Evolutionary conservation across 2,113 vertebrate species (phyloP).

Genomic region (Pantherophis guttatus): DNA sequence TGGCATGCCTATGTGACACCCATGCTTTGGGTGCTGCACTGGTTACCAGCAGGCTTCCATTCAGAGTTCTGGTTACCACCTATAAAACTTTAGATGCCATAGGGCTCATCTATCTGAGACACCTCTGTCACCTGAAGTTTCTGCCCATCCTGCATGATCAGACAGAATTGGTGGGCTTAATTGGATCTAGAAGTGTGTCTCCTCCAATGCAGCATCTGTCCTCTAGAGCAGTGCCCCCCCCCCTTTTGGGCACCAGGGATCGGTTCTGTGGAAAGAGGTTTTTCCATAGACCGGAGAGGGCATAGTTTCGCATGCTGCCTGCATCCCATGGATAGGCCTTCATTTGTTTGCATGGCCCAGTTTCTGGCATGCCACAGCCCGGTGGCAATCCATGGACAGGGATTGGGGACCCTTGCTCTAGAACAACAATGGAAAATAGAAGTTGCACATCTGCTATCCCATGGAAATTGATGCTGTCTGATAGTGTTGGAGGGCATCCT

Average conservation of each 20-base stretch:
- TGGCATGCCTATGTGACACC: neutral
- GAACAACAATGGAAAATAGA: neutral
- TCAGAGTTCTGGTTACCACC: neutral
- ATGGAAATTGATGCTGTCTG: neutral
- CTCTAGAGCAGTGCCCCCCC: neutral
- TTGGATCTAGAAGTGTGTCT: neutral
- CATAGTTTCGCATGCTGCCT: no score
- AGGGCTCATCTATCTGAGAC: neutral
- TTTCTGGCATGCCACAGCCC: no score
- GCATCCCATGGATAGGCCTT: no score
- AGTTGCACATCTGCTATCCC: neutral
- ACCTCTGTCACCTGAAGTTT: neutral
- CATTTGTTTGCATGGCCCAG: no score
- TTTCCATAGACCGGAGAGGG: no score
- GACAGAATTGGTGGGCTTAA: neutral
- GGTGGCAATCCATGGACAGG: no score
- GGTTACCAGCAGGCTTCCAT: neutral
- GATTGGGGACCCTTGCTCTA: neutral
- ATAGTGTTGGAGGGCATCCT: neutral
- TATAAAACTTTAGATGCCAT: neutral
- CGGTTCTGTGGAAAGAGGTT: no score
- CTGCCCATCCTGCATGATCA: neutral
- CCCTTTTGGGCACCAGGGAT: no score
- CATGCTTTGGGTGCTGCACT: neutral
- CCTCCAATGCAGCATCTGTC: neutral